A percentile compares a stretch with the other conserved stretches of the same genome.
Evolutionary conservation across 1,140 invertebrate genomes (phyloP).

Genomic region (Penaeus vannamei): DNA sequence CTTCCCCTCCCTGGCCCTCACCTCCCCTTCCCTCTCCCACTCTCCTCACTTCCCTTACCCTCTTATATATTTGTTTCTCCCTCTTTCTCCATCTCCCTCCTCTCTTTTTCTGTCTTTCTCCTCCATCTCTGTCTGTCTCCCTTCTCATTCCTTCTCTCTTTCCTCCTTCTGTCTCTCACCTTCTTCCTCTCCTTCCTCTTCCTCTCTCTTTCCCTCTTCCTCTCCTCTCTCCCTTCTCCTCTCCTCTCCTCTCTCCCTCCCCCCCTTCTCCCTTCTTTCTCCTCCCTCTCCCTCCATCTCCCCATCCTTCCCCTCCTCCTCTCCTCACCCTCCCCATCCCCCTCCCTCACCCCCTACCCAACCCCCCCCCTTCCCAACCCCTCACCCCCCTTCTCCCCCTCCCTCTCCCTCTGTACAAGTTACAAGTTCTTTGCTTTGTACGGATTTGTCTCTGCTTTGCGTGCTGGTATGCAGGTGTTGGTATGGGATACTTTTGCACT

Average conservation of each 20-base stretch:
- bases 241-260: neutral
- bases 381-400: neutral
- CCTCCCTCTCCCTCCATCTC: neutral
- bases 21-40: no score
- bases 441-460: no score
- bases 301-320: no score
- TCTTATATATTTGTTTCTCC: neutral
- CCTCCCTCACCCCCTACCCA: neutral
- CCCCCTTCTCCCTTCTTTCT: neutral
- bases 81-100: neutral
- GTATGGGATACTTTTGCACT: neutral
- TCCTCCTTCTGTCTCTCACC: neutral
- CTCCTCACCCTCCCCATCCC: neutral
- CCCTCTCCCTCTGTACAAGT: no score
- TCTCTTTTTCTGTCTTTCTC: neutral
- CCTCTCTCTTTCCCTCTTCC: no score
- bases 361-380: neutral
- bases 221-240: neutral
- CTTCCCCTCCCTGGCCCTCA: no score
- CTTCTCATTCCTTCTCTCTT: neutral
- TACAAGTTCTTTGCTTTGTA: no score
- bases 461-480: neutral
- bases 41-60: no score
- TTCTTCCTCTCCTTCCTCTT: neutral
- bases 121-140: neutral